These are phyloP conservation scores for Catharus ustulatus DNA, from an alignment of 2,797 vertebrate species.

Conservation along the genomic window DNA sequence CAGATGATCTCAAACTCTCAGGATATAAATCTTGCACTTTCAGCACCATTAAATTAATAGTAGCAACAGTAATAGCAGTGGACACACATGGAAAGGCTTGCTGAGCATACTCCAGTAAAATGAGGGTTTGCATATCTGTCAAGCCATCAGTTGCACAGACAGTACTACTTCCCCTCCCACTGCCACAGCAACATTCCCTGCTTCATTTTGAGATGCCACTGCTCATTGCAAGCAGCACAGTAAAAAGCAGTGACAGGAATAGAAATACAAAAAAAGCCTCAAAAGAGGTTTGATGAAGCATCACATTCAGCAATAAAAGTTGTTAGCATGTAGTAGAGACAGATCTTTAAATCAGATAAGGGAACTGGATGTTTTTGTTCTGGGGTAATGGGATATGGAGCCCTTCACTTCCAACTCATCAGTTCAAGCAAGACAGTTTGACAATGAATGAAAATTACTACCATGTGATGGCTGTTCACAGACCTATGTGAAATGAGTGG, in stretches of 20 bases:
- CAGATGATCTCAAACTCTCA: neutral
- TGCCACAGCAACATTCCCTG: accelerated
- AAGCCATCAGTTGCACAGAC: neutral
- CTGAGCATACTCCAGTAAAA: neutral
- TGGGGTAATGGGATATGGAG: constrained; percentile 33
- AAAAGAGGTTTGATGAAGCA: neutral
- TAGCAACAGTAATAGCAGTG: neutral
- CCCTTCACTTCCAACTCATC: constrained; percentile 39
- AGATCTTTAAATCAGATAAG: constrained; percentile 32
- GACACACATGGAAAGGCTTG: neutral
- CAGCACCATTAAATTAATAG: neutral
- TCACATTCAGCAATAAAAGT: constrained; percentile 6
- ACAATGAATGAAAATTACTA: constrained; percentile 28
- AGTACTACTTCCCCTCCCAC: neutral
- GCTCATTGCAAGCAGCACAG: neutral
- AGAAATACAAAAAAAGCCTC: neutral
- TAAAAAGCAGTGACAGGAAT: neutral
- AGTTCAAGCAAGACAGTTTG: constrained; percentile 16
- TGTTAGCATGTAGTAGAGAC: constrained; percentile 11
- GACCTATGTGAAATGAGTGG: neutral
- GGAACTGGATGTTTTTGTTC: constrained; percentile 31
- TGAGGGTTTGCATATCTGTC: neutral
- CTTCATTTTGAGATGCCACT: neutral
- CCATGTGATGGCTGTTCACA: constrained; percentile 9
- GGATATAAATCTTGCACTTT: neutral